Conservation (phyloP, 2,888 invertebrate genomes). For the Siphlonurus alternatus region DNA sequence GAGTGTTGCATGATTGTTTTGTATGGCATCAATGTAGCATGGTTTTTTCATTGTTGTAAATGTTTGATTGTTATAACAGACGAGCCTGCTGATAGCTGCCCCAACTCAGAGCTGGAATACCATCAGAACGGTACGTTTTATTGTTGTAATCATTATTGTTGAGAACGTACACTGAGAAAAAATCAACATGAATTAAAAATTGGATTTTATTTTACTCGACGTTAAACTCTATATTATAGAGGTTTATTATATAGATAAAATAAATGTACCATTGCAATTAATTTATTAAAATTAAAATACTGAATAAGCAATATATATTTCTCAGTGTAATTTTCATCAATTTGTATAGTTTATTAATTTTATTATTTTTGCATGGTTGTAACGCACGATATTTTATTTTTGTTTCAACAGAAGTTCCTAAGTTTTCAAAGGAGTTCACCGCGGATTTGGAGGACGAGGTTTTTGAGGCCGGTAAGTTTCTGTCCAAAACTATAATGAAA, state of each 20-base stretch:
- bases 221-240: too few species aligned
- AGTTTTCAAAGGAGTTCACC: neutral
- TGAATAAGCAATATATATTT: too few species aligned
- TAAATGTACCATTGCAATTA: too few species aligned
- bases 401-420: neutral
- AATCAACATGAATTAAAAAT: too few species aligned
- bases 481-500: neutral
- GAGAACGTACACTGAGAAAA: too few species aligned
- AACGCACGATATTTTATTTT: neutral
- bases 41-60: neutral
- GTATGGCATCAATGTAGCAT: too few species aligned
- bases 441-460: neutral
- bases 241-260: too few species aligned
- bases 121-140: neutral
- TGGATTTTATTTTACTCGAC: too few species aligned
- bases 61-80: neutral
- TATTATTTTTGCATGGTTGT: neutral
- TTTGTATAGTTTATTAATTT: neutral
- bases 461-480: neutral
- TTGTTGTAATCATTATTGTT: too few species aligned
- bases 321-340: too few species aligned
- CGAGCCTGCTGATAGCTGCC: neutral
- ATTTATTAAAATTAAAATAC: too few species aligned
- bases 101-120: neutral
- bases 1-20: neutral